These are phyloP conservation scores for Orientallactaga sibirica DNA, from an alignment of 2,797 vertebrate species.

Conservation along the genomic window DNA sequence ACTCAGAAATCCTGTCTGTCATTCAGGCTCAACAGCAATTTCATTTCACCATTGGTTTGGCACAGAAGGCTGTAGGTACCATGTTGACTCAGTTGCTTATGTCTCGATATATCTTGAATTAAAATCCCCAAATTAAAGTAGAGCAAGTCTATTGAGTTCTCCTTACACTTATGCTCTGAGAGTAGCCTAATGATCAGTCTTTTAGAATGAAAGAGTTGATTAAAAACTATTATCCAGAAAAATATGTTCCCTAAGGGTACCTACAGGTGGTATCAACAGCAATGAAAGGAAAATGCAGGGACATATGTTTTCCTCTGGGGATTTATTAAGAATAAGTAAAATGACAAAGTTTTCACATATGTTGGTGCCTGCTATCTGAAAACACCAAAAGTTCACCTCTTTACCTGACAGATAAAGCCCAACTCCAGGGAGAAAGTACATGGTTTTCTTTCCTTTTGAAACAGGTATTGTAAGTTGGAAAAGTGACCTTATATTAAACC, in stretches of 20 bases:
- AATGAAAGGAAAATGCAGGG: background rate
- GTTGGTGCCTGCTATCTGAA: constrained; percentile 46
- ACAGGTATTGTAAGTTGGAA: background rate
- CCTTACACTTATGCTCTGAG: background rate
- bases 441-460: background rate
- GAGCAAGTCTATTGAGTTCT: background rate
- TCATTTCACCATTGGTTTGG: background rate
- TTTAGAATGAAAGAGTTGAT: background rate
- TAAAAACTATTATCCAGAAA: background rate
- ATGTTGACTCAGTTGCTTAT: background rate
- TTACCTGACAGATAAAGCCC: background rate
- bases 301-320: background rate
- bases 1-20: background rate
- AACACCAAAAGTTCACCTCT: background rate
- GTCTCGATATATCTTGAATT: background rate
- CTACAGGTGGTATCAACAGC: background rate
- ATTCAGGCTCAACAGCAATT: background rate
- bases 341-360: background rate
- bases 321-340: constrained; percentile 39
- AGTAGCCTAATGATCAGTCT: background rate
- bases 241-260: background rate
- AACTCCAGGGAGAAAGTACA: background rate
- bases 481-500: background rate
- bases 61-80: background rate
- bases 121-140: background rate